Conservation (phyloP, 2,797 vertebrate species). For the Hippopotamyrus pictus region DNA sequence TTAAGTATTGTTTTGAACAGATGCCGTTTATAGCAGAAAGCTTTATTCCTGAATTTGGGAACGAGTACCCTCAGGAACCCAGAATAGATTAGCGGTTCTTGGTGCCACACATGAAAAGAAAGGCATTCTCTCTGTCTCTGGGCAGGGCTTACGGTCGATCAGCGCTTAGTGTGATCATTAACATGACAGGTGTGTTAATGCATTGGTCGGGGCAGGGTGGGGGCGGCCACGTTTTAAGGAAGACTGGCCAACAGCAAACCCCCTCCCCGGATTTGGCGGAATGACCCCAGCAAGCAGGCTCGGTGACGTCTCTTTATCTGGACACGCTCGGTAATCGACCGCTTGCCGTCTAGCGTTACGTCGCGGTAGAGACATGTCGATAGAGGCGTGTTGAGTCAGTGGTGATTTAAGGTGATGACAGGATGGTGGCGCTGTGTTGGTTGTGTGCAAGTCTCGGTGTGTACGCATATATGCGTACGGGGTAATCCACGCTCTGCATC, state of each 20-base stretch:
- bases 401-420: neutral
- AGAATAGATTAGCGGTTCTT: neutral
- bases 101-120: neutral
- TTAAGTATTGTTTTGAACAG: neutral
- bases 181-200: neutral
- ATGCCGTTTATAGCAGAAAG: neutral
- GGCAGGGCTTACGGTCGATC: neutral
- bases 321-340: neutral
- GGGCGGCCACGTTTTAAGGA: neutral
- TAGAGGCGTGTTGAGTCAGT: no score
- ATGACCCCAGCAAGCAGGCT: neutral
- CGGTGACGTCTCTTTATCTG: neutral
- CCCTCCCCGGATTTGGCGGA: neutral
- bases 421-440: no score
- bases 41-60: neutral
- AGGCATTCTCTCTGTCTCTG: neutral
- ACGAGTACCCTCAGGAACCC: neutral
- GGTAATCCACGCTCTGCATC: neutral
- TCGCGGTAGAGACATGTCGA: neutral
- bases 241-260: neutral
- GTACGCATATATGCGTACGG: neutral
- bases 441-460: neutral
- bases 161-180: neutral
- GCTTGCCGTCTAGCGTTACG: neutral
- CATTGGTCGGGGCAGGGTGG: neutral